These are phyloP conservation scores for Cyanoliseus patagonus DNA, from an alignment of 2,113 vertebrate species.

Conservation along the genomic window DNA sequence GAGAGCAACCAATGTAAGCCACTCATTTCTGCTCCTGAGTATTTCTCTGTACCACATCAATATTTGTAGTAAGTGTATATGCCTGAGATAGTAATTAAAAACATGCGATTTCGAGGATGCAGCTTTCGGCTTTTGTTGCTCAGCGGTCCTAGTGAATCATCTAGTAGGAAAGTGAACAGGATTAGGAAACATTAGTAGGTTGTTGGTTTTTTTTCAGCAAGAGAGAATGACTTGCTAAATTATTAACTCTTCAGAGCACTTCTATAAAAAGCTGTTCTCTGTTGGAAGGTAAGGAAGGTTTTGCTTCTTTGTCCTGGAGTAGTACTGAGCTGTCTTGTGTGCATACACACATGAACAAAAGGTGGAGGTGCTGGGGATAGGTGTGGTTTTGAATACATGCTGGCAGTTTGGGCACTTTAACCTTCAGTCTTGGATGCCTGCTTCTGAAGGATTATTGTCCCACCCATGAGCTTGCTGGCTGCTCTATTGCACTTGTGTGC, in stretches of 20 bases:
- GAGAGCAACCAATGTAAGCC: background rate
- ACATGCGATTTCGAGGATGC: rapidly evolving
- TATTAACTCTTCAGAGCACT: background rate
- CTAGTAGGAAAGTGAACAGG: background rate
- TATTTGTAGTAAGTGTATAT: background rate
- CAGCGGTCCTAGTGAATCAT: background rate
- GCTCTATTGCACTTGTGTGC: background rate
- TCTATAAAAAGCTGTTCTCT: background rate
- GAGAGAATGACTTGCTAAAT: background rate
- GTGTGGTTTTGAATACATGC: background rate
- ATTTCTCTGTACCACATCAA: background rate
- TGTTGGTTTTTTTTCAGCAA: background rate
- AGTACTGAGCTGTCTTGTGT: background rate
- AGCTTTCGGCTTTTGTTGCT: background rate
- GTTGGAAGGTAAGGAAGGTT: background rate
- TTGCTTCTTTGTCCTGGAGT: background rate
- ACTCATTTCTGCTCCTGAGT: background rate
- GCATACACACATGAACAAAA: background rate
- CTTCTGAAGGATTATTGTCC: background rate
- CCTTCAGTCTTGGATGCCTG: background rate
- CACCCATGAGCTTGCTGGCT: background rate
- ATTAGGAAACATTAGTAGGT: background rate
- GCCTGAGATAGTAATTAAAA: background rate
- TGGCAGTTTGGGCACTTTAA: background rate
- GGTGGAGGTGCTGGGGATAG: background rate